Evolutionary conservation across 1,140 invertebrate genomes (phyloP).

Genomic region (Bemisia tabaci): DNA sequence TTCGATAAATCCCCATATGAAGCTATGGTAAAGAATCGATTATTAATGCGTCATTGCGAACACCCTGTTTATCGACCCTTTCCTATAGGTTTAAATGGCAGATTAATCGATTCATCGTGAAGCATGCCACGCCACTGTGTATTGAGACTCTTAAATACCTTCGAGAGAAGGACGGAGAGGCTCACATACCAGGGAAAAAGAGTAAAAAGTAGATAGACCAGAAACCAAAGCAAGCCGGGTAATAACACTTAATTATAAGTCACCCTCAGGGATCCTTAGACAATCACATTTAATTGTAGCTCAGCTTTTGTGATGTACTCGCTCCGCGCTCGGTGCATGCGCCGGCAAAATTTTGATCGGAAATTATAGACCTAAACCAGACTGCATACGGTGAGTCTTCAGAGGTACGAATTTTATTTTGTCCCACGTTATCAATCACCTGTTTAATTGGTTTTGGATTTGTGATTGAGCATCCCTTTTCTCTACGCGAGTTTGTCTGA

Average conservation of each 20-base stretch:
- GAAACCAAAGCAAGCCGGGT: neutral
- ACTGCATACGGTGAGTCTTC: too few relatives aligned
- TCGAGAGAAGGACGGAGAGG: neutral
- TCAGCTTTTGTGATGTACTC: neutral
- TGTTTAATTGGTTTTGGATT: neutral
- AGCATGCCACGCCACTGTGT: too few relatives aligned
- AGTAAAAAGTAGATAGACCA: neutral
- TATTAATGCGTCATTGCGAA: too few relatives aligned
- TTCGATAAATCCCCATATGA: too few relatives aligned
- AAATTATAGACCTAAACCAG: neutral
- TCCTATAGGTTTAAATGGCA: too few relatives aligned
- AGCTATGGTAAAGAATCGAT: too few relatives aligned
- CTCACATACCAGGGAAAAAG: neutral
- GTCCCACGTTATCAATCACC: neutral
- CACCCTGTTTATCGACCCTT: too few relatives aligned
- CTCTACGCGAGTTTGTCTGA: too few relatives aligned
- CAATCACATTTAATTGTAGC: neutral
- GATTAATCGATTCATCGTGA: too few relatives aligned
- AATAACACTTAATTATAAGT: neutral
- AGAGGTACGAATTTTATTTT: neutral
- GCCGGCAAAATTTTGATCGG: neutral
- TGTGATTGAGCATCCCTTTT: too few relatives aligned
- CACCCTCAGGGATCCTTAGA: neutral
- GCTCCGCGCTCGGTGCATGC: neutral
- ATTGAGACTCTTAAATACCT: too few relatives aligned